Evolutionary conservation across 2,888 invertebrate genomes (phyloP), one percentile per base, ranked within the genome.

Genomic region (Acrobasis repandana): DNA sequence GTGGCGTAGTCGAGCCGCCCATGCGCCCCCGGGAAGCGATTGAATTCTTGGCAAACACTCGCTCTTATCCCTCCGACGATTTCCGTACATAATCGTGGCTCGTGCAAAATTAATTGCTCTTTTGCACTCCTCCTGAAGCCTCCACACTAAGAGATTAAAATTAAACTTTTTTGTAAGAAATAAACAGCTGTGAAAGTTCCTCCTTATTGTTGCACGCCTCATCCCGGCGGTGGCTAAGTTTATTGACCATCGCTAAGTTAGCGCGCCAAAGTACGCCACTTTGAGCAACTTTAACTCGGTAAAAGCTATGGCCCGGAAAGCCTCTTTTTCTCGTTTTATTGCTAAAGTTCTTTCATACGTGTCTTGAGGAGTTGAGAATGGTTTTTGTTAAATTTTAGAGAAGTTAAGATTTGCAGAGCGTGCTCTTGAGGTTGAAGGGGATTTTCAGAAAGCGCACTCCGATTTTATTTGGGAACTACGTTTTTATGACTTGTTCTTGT

Each of bases 281-380:
- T 88, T 85, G 83, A 84, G 76, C 81, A 85, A 88, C 83, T 88
- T 86, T 82, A 84, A 85, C 86, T 86, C 75, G 72, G 82, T 83
- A 82, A 87, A 84, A 85, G 86, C 84, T 82, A 82, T 79, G 80
- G 79, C 78, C 78, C 79, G 75, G 73, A 78, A 79, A 85, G 82
- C 79, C 79, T 79, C 83, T 83, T 84, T 85, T 86, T 82, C 79
- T 75, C 80, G 72, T 86, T 88, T 90, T 89, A 90, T 90, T 90
- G 85, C 82, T 68, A 83, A 90, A 90, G 83, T 89, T 90, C 79
- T 78, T 80, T 79, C 84, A 87, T 87, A 87, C 86, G 86, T 87
- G 86, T 80, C 79, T 81, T 77, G 77, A 74, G 77, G 81, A 84
- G 73, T 81, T 80, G 70, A 78, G 75, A 79, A 76, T 74, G 77